Evolutionary conservation across 1,140 invertebrate genomes (phyloP), one percentile per base, ranked within the genome.

Genomic region (Plodia interpunctella): DNA sequence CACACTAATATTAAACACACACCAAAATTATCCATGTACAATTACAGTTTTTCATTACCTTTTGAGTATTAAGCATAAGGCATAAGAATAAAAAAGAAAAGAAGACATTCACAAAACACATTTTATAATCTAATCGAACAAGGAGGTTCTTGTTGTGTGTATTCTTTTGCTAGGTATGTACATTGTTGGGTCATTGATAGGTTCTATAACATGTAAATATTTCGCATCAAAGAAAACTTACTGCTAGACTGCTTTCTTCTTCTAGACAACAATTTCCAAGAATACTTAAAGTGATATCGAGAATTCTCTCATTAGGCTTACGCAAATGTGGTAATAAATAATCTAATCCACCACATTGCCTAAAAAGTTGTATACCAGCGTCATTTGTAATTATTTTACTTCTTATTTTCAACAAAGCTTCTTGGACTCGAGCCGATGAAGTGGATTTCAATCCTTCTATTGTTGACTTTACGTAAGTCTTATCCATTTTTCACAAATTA

Each of bases 251-350:
- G 56, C 82, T 80, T 66, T 87, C 81, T 63, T 86, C 79, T 65
- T 92, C 88, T 66, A 92, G 78, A 66, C 91, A 91, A 70, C 91
- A 90, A 76, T 92, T 92, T n/a, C 91, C 92, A 38, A 92, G 77
- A 70, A 92, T 92, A 70, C 92, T 92, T 62, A 92, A 69, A 20
- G 87, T 81, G 53, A 91, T 73, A 78, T 92, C 89, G 17, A 91
- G 70, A 44, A 91, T 87, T 69, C 81, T 90, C 78, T 91, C 88
- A 69, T 90, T 90, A 13, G 89, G 85, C 71, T 90, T 90, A 49
- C 84, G 80, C 54, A 90, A 74, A 78, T 88, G 80, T 52, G 84
- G 84, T 30, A 90, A 44, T 60, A 90, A 76, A 74, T 63, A 78
- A 49, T 87, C 78, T 65, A 90, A 76, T 3, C 88, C 88, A 62